Evolutionary conservation across 2,113 vertebrate genomes (phyloP).

Genomic region (Sebastes schlegelii): DNA sequence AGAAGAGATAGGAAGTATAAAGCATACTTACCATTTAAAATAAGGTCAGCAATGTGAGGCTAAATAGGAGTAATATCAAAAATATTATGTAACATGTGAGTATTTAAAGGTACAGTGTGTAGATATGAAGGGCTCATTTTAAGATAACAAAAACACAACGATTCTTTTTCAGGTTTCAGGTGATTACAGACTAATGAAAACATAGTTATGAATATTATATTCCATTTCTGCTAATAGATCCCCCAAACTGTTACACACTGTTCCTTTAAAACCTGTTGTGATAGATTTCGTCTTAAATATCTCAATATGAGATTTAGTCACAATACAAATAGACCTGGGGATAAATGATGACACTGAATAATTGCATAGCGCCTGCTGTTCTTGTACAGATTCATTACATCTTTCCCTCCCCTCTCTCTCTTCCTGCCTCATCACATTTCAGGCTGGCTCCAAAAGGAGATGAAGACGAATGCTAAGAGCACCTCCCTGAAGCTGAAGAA

Average conservation of each 20-base stretch:
- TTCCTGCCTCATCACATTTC: slow-evolving; percentile 24
- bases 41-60: background rate
- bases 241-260: too few relatives aligned
- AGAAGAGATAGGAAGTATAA: background rate
- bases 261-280: background rate
- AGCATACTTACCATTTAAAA: background rate
- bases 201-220: too few relatives aligned
- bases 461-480: slow-evolving; percentile 90
- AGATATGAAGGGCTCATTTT: too few relatives aligned
- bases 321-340: background rate
- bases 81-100: too few relatives aligned
- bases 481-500: slow-evolving; percentile 93
- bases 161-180: too few relatives aligned
- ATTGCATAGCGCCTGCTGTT: background rate
- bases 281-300: background rate
- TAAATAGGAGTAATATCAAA: background rate
- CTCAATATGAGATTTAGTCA: background rate
- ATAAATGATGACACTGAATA: background rate
- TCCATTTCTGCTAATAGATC: too few relatives aligned
- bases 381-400: background rate
- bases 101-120: too few relatives aligned
- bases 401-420: background rate
- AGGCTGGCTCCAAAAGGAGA: slow-evolving; percentile 95
- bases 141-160: too few relatives aligned
- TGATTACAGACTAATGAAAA: too few relatives aligned